phyloP scores from a whole-genome alignment of 2,113 vertebrate genomes.

The Pao palembangensis region DNA sequence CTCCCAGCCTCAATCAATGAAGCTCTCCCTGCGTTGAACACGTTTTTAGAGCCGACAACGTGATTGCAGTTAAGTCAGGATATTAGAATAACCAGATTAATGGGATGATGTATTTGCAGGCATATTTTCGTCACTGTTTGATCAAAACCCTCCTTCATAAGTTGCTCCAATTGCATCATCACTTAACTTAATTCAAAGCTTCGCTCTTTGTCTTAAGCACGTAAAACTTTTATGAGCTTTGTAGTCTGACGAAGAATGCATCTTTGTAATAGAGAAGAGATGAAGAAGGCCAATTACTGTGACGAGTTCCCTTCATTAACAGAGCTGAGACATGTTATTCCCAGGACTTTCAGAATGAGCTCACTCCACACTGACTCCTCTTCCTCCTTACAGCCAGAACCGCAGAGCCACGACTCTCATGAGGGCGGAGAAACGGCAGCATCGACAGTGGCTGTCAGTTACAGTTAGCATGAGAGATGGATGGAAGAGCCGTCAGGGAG shows the following conservation, averaged over 20 bases:
- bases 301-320: conserved; percentile 47
- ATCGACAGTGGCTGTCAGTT: conserved; percentile 46
- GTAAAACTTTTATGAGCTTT: conserved; percentile 19
- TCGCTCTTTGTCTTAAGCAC: conserved; percentile 3
- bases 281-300: conserved; percentile 47
- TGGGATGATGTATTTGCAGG: too few species aligned
- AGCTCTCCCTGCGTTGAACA: conserved; percentile 53
- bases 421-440: conserved; percentile 26
- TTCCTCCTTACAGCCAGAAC: conserved; percentile 16
- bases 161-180: conserved; percentile 8
- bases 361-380: conserved; percentile 5
- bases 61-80: conserved; percentile 4
- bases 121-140: too few species aligned
- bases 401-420: conserved; percentile 19
- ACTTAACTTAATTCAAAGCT: conserved; percentile 6
- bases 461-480: conserved; percentile 47
- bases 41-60: conserved; percentile 48
- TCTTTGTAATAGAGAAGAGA: conserved; percentile 31
- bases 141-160: neutral
- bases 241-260: conserved; percentile 25
- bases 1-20: conserved; percentile 49
- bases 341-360: conserved; percentile 35
- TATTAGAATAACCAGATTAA: too few species aligned
- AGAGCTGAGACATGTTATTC: conserved; percentile 31
- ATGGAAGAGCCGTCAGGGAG: conserved; percentile 7